These are phyloP conservation scores for Tetragonula carbonaria DNA, from an alignment of 2,888 invertebrate species.

Conservation along the genomic window DNA sequence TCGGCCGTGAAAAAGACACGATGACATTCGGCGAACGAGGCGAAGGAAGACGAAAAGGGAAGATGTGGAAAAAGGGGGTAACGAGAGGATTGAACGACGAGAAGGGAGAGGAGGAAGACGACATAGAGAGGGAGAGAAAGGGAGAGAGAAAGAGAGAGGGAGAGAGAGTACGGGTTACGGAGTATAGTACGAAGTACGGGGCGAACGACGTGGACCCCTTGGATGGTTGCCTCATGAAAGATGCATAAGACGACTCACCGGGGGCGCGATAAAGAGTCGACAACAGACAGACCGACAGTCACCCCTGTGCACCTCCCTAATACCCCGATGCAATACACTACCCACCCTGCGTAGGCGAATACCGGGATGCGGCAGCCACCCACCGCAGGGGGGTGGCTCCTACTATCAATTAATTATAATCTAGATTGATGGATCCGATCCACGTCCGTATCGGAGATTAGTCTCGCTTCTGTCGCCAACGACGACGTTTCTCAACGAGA, in stretches of 20 bases:
- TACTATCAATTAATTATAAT: conserved; percentile 84
- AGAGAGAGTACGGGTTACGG: conserved; percentile 70
- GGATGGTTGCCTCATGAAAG: conserved; percentile 84
- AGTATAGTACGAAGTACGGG: conserved; percentile 62
- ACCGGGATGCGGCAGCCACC: conserved; percentile 68
- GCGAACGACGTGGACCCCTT: conserved; percentile 81
- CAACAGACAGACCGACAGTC: conserved; percentile 84
- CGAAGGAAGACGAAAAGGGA: too few relatives aligned
- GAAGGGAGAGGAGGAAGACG: background rate
- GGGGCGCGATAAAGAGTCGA: conserved; percentile 84
- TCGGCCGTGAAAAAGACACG: background rate
- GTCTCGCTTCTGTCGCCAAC: conserved; percentile 81
- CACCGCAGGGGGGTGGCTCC: conserved; percentile 77
- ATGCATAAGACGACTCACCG: conserved; percentile 84
- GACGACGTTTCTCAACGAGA: conserved; percentile 21
- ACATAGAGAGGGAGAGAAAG: background rate
- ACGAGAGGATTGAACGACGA: too few relatives aligned
- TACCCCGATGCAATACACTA: conserved; percentile 83
- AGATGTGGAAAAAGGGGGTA: too few relatives aligned
- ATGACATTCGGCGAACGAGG: background rate
- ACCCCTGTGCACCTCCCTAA: conserved; percentile 80
- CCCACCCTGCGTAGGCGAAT: conserved; percentile 65
- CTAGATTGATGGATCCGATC: conserved; percentile 84
- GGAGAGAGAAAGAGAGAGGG: conserved; percentile 51
- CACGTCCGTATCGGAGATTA: conserved; percentile 81